Conservation (phyloP, 1,140 invertebrate species). For the Cotesia chilonis region DNA sequence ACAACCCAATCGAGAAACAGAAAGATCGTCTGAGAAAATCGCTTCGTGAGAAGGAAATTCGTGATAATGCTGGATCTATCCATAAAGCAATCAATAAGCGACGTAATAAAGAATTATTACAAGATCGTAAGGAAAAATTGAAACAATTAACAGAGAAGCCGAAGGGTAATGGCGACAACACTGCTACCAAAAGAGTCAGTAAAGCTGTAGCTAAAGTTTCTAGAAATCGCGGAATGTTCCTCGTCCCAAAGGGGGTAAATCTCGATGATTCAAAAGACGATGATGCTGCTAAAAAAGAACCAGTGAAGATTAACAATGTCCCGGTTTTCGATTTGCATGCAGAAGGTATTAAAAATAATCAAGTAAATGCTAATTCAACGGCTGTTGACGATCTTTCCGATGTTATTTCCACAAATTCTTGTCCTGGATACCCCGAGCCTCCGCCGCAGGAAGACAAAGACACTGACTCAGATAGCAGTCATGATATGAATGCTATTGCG, state of each 20-base stretch:
- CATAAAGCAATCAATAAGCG: conserved; percentile 13
- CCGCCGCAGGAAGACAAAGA: too few species aligned
- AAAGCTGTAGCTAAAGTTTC: conserved; percentile 48
- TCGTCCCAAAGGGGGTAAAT: conserved; percentile 33
- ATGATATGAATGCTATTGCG: too few species aligned
- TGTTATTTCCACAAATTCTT: too few species aligned
- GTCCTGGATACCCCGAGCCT: too few species aligned
- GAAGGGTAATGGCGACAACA: neutral
- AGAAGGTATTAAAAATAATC: too few species aligned
- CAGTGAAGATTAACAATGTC: neutral
- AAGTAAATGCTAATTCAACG: too few species aligned
- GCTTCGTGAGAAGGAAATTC: too few species aligned
- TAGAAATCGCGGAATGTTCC: conserved; percentile 45
- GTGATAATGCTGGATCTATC: conserved; percentile 21
- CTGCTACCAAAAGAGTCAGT: conserved; percentile 22
- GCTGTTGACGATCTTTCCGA: too few species aligned
- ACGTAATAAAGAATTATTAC: conserved; percentile 39
- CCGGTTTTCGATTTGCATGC: neutral
- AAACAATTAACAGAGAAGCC: conserved; percentile 46
- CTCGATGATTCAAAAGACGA: neutral
- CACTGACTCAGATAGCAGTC: too few species aligned
- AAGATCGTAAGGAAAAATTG: conserved; percentile 45
- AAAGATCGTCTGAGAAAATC: too few species aligned
- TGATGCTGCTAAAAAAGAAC: neutral
- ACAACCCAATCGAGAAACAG: too few species aligned